Evolutionary conservation across 2,113 vertebrate species (phyloP), one percentile per base, ranked within the genome.

Genomic region (Amblyopsis rosae): DNA sequence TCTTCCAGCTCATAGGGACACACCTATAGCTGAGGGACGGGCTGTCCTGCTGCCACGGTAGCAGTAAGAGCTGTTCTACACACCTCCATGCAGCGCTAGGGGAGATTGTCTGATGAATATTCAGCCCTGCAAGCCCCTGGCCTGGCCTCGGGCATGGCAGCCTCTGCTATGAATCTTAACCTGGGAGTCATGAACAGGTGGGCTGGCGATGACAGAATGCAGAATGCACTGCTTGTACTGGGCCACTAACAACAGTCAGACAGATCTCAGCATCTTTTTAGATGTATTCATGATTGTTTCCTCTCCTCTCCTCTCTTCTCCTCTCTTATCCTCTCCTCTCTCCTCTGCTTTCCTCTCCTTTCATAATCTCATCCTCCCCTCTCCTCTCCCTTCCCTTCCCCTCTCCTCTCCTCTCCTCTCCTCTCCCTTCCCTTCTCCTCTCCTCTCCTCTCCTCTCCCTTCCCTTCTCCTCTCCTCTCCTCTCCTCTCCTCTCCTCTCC

Each of bases 111-210:
- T 63, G 80, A 91, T 91, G 89, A 87, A 74, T 77, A 75, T 78
- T 76, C 84, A 69, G 81, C 82, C 71, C 64, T 81, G 75, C 56
- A 46, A 84, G 77, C 86, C 88, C 80, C 77, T 81, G 85, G 87
- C 86, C 74, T 47, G 86, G 89, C 89, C 72, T 77, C 1, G 79
- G 88, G 89, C 76, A 91, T 89, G 89, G 88, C 88, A 85, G 82
- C 84, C 3, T 88, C 87, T 86, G 85, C 88, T 82, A 59, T 91
- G 72, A 89, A 91, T 54, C 73, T 85, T 41, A 88, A 82, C 76
- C 79, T 87, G 0, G 67, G 68, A 83, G 82, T 88, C 80, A 91
- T 91, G 88, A 91, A 82, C 81, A 88, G 87, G 89, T 88, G n/a
- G 26, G 68, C 32, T 26, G 26, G 19, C 11, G 12, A 51, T 51